phyloP scores from a whole-genome alignment of 2,888 invertebrate genomes.

The Parnassius mnemosyne region DNA sequence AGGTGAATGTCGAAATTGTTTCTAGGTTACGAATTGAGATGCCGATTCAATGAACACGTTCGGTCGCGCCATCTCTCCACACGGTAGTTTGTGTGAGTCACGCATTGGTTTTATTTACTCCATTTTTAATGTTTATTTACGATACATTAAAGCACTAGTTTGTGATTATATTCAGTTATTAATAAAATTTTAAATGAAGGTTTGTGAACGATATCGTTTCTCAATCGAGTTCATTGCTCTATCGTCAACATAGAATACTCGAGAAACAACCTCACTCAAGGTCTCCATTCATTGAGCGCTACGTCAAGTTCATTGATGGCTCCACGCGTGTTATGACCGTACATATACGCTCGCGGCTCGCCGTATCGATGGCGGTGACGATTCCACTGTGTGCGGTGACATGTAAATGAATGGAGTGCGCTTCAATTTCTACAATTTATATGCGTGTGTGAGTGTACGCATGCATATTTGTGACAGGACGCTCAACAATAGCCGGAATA shows the following conservation, averaged over 20 bases:
- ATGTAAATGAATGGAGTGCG: slow-evolving; percentile 18
- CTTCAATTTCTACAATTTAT: slow-evolving; percentile 40
- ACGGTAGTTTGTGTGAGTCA: slow-evolving; percentile 12
- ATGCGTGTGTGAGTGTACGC: slow-evolving; percentile 47
- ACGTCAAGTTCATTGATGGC: slow-evolving; percentile 68
- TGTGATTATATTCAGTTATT: slow-evolving; percentile 1
- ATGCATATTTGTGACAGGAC: slow-evolving; percentile 65
- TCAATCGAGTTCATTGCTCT: slow-evolving; percentile 59
- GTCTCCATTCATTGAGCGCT: slow-evolving; percentile 58
- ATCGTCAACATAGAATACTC: slow-evolving; percentile 47
- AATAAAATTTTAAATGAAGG: neutral
- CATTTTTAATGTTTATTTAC: neutral
- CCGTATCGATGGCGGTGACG: slow-evolving; percentile 24
- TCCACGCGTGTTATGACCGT: slow-evolving; percentile 33
- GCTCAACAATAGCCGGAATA: slow-evolving; percentile 78
- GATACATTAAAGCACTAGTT: neutral
- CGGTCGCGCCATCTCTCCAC: slow-evolving; percentile 23
- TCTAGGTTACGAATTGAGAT: slow-evolving; percentile 33
- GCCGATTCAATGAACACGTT: slow-evolving; percentile 27
- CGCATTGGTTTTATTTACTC: neutral
- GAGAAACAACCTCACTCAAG: slow-evolving; percentile 64
- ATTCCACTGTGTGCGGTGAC: slow-evolving; percentile 14
- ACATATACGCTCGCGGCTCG: slow-evolving; percentile 7
- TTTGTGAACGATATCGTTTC: slow-evolving; percentile 30
- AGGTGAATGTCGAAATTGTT: slow-evolving; percentile 33